A percentile compares a stretch with the other conserved stretches of the same genome.
Evolutionary conservation across 2,888 invertebrate genomes (phyloP).

Genomic region (Drosophila pegasa): DNA sequence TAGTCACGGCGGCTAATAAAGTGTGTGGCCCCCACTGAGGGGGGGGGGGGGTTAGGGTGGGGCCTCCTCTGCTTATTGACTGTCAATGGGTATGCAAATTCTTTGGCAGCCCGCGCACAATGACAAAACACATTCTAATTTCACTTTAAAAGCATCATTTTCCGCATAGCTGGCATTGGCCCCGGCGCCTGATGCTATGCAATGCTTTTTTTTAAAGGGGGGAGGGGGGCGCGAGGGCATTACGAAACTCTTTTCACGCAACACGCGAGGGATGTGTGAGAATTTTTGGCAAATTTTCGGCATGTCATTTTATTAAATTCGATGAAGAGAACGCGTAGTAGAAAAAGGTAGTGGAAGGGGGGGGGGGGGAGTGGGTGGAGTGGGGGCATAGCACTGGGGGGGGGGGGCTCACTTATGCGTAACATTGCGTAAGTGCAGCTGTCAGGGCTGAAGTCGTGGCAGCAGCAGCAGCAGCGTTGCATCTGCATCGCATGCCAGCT

Average conservation of each 20-base stretch:
- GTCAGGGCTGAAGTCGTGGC: conserved; percentile 48
- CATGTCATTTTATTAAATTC: conserved; percentile 61
- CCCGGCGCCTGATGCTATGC: conserved; percentile 14
- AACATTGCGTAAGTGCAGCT: conserved; percentile 78
- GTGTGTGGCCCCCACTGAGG: conserved; percentile 17
- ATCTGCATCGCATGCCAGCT: conserved; percentile 68
- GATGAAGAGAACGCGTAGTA: conserved; percentile 32
- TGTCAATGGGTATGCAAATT: conserved; percentile 55
- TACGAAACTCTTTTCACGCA: conserved; percentile 14
- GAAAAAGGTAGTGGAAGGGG: neutral
- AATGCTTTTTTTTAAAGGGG: conserved; percentile 17
- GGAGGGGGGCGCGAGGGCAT: neutral
- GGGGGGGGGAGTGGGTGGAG: neutral
- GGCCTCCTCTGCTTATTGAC: conserved; percentile 40
- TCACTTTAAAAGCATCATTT: conserved; percentile 78
- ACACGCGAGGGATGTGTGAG: neutral
- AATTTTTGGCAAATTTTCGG: conserved; percentile 35
- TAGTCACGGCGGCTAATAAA: conserved; percentile 65
- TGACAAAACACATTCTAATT: conserved; percentile 61
- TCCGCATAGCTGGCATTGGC: conserved; percentile 69
- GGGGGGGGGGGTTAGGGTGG: neutral
- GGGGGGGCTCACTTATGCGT: conserved; percentile 67
- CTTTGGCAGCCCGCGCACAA: conserved; percentile 5
- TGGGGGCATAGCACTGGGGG: too few relatives aligned
- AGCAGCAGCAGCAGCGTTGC: conserved; percentile 4